Evolutionary conservation across 2,888 invertebrate genomes (phyloP).

Genomic region (Xanthia togata): DNA sequence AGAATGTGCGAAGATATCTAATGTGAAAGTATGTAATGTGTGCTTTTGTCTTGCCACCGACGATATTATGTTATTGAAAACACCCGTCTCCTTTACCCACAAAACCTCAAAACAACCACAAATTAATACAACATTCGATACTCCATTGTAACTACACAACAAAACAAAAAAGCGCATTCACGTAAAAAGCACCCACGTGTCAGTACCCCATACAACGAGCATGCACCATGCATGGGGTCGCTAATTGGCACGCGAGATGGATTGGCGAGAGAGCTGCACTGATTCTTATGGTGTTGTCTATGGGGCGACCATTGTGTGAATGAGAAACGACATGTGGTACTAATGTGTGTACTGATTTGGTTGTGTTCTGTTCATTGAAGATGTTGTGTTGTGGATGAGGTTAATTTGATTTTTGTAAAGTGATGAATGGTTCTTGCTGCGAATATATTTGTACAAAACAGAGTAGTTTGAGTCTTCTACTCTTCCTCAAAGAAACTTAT

Average conservation of each 20-base stretch:
- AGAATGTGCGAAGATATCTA: not conserved
- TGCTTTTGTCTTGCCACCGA: not conserved
- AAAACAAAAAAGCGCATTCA: conserved; percentile 48
- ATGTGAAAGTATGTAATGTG: not conserved
- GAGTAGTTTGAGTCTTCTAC: not conserved
- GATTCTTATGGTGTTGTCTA: conserved; percentile 58
- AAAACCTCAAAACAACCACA: conserved; percentile 24
- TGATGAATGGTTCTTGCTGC: not conserved
- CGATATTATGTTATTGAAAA: not conserved
- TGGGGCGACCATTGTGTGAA: conserved; percentile 50
- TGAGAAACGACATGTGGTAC: conserved; percentile 60
- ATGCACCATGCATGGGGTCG: conserved; percentile 45
- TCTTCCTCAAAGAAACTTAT: not conserved
- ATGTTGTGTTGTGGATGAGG: conserved; percentile 21
- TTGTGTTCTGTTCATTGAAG: conserved; percentile 25
- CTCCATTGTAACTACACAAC: conserved; percentile 21
- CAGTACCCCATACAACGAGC: conserved; percentile 54
- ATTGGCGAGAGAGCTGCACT: conserved; percentile 62
- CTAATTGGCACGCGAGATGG: conserved; percentile 71
- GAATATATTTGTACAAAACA: not conserved
- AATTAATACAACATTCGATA: conserved; percentile 20
- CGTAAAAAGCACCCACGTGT: conserved; percentile 57
- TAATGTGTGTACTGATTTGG: conserved; percentile 58
- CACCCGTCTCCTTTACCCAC: not conserved
- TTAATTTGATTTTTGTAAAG: conserved; percentile 19